Evolutionary conservation across 2,797 vertebrate species (phyloP), one percentile per base, ranked within the genome.

Genomic region (Microcaecilia unicolor): DNA sequence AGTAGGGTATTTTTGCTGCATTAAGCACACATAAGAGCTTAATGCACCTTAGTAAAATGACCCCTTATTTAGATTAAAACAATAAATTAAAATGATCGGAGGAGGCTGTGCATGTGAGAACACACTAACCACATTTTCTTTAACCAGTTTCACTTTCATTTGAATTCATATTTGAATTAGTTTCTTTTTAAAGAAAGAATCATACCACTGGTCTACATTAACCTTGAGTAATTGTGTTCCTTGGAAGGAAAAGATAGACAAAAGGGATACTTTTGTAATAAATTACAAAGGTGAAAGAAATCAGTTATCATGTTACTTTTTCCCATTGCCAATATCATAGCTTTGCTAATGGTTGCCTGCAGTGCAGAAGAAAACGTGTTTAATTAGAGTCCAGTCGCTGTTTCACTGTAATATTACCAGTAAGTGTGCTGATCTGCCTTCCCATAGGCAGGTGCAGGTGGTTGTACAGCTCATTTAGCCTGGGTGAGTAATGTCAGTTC

Each of bases 401-500:
- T 55, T 54, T 70, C 66, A 58, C 49, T 60, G 54, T 55, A 58
- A 57, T 54, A 61, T 62, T 59, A 62, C 39, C 50, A 48, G 41
- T 49, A 59, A 67, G 53, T 67, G 58, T 55, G 53, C 55, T 22
- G 56, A 49, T 58, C 61, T 64, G 64, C 52, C 35, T 70, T 70
- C 53, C 48, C 63, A 68, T 58, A 61, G 64, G 65, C 61, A 68
- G 55, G 61, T 63, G 81, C 85, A 46, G 61, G 82, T 87, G 83
- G 63, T 59, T 76, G 70, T 61, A 78, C 42, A 70, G 73, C 75
- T 86, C 71, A 64, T 83, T 80, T 78, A 68, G 55, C 55, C 60
- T 64, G 78, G 68, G 59, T 78, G 74, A 83, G 75, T 88, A 88
- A 90, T 86, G 86, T 89, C 83, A 90, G 79, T 62, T 31, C 81